A percentile compares a stretch with the other conserved stretches of the same genome.
Evolutionary conservation across 2,888 invertebrate species (phyloP).

Genomic region (Oscheius sp.): DNA sequence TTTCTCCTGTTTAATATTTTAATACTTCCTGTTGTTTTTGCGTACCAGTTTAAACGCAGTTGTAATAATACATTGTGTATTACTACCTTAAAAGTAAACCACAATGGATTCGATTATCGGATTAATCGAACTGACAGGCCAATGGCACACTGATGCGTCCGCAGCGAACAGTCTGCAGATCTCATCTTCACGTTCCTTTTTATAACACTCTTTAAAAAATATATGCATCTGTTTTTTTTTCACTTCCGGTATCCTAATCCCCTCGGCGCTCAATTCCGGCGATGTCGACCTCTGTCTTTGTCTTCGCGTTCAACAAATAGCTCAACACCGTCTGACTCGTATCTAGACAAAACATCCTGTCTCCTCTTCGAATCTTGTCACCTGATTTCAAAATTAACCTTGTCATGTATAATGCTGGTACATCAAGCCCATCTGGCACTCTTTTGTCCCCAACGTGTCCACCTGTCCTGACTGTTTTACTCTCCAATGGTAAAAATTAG

Average conservation of each 20-base stretch:
- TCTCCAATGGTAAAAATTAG: neutral
- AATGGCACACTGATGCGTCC: conserved; percentile 21
- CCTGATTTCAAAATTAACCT: conserved; percentile 12
- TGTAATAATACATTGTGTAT: no score
- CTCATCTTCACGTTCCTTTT: conserved; percentile 5
- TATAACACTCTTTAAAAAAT: neutral
- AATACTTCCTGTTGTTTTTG: no score
- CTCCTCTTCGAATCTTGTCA: neutral
- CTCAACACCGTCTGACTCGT: neutral
- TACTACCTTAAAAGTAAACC: neutral
- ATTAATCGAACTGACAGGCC: conserved; percentile 28
- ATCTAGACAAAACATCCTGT: no score
- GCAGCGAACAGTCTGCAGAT: conserved; percentile 19
- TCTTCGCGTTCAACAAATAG: conserved; percentile 27
- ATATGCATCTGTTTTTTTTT: neutral
- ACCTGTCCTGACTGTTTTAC: conserved; percentile 15
- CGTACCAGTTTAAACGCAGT: no score
- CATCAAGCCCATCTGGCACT: conserved; percentile 16
- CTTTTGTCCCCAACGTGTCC: conserved; percentile 18
- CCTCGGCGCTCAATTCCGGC: conserved; percentile 23
- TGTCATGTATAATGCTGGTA: neutral
- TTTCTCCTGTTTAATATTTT: no score
- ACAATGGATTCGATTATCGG: conserved; percentile 19
- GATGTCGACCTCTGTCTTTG: conserved; percentile 23
- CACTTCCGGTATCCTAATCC: neutral